Evolutionary conservation across 2,888 invertebrate genomes (phyloP), one percentile per base, ranked within the genome.

Genomic region (Limnephilus auricula): DNA sequence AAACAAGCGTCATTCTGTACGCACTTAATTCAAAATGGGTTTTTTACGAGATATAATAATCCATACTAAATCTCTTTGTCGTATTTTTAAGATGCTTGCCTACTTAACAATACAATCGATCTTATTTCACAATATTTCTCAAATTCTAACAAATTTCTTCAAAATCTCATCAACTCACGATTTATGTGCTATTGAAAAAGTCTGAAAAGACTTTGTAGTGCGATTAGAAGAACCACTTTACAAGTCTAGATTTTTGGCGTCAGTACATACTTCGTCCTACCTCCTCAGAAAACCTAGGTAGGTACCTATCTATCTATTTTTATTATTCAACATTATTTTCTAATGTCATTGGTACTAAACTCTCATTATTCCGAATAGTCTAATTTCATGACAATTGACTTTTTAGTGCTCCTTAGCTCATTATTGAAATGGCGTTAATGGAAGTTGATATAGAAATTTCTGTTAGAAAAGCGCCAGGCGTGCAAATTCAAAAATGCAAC

Each of bases 1-100:
- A 87, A 90, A 50, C 86, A 32, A 87, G 37, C 65, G 65, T 3
- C 25, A 78, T 90, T 84, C 83, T 90, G 34, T 50, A 90, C 82
- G 84, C 80, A 65, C 78, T 88, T 88, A 88, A 32, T 79, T 88
- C 37, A 31, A 34, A 88, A 88, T 34, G 32, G 78, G 10, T 88
- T 88, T 88, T 88, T 88, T 88, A 86, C 50, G n/a, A 34, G 78
- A 32, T 88, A 79, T 88, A 32, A 88, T 88, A 88, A 88, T 88
- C 87, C 78, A 31, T 88, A 88, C 65, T 12, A 88, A 88, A 32
- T 37, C 78, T 88, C 34, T 32, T 88, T 88, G 79, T 88, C 37
- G 30, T 88, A 86, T 88, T 79, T 45, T 78, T 88, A 78, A 78
- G 34, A 79, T 34, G 65, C 79, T 13, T 40, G 85, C 40, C 85